Conservation (phyloP, 2,888 invertebrate species). For the Zelleria hepariella region DNA sequence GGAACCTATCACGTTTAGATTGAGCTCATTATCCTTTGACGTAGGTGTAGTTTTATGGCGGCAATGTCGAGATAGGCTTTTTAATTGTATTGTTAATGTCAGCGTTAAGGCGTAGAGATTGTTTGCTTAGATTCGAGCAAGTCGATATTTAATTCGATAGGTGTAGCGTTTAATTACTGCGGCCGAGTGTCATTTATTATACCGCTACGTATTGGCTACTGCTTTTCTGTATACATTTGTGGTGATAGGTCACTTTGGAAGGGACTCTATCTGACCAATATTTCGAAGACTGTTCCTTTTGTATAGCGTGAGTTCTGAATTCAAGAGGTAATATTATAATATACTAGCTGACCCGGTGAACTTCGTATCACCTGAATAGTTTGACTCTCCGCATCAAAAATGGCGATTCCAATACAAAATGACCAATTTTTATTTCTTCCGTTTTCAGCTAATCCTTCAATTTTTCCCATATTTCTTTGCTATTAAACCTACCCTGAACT, state of each 20-base stretch:
- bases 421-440: too few species aligned
- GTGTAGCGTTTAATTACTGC: constrained; percentile 16
- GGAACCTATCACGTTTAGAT: constrained; percentile 9
- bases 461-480: too few species aligned
- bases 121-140: constrained; percentile 60
- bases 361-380: too few species aligned
- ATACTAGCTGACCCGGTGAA: too few species aligned
- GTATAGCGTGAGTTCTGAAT: too few species aligned
- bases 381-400: too few species aligned
- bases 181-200: constrained; percentile 7
- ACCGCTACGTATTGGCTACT: neutral
- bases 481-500: too few species aligned
- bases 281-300: too few species aligned
- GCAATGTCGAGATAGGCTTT: constrained; percentile 44
- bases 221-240: neutral
- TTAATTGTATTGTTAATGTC: constrained; percentile 69
- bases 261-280: too few species aligned
- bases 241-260: neutral
- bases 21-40: constrained; percentile 21
- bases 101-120: constrained; percentile 68
- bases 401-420: too few species aligned
- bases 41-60: constrained; percentile 18
- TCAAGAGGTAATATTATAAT: too few species aligned
- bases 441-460: too few species aligned
- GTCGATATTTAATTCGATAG: constrained; percentile 36